Evolutionary conservation across 1,140 invertebrate species (phyloP).

Genomic region (Diabrotica virgifera): DNA sequence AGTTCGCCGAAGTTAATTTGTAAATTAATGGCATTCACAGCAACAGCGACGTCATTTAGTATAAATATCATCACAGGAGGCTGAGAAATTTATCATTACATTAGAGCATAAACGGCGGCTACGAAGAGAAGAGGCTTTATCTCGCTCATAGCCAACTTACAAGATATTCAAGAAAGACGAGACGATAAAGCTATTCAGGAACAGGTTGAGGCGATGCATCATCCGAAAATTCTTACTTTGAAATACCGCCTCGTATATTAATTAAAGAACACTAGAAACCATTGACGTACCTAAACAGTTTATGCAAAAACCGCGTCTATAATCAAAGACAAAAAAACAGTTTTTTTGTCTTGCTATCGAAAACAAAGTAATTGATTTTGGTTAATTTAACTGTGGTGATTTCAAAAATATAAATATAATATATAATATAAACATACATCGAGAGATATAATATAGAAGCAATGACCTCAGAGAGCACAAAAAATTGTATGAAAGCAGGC

Average conservation of each 20-base stretch:
- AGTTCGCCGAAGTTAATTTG: slow-evolving; percentile 10
- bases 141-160: slow-evolving; percentile 29
- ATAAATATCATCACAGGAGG: slow-evolving; percentile 26
- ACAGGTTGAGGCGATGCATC: slow-evolving; percentile 34
- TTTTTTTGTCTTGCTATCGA: too few relatives aligned
- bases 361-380: too few relatives aligned
- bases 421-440: too few relatives aligned
- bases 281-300: too few relatives aligned
- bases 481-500: too few relatives aligned
- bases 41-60: slow-evolving; percentile 26
- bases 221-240: slow-evolving; percentile 21
- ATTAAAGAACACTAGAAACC: neutral
- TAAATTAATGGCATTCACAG: slow-evolving; percentile 24
- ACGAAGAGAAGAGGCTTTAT: slow-evolving; percentile 22
- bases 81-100: slow-evolving; percentile 33
- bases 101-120: slow-evolving; percentile 21
- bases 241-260: slow-evolving; percentile 12
- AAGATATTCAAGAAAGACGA: slow-evolving; percentile 33
- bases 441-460: too few relatives aligned
- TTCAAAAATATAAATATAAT: too few relatives aligned
- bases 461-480: too few relatives aligned
- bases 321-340: too few relatives aligned
- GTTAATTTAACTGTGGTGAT: too few relatives aligned
- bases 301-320: too few relatives aligned
- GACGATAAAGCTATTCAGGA: slow-evolving; percentile 31